phyloP scores from a whole-genome alignment of 2,797 vertebrate species.

The Danio kyathit region DNA sequence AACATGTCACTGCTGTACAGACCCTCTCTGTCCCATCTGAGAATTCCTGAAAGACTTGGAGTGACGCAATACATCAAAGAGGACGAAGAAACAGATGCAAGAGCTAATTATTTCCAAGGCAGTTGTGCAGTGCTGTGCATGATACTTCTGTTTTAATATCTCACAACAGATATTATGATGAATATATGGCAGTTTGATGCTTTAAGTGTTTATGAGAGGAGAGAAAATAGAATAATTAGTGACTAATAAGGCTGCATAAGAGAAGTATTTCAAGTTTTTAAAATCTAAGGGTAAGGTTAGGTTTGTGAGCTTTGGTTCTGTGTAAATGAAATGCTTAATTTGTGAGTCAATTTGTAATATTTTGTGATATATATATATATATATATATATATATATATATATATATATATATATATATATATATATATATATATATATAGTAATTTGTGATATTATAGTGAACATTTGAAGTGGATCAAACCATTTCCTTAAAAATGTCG shows the following conservation, averaged over 20 bases:
- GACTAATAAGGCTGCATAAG: neutral
- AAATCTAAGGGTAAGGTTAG: neutral
- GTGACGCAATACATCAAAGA: conserved; percentile 73
- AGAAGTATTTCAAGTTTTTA: neutral
- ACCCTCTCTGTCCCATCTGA: conserved; percentile 59
- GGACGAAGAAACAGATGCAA: conserved; percentile 59
- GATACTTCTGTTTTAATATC: conserved; percentile 3
- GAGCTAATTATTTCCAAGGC: conserved; percentile 66
- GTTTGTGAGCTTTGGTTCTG: neutral
- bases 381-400: too few relatives aligned
- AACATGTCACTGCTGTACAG: conserved; percentile 69
- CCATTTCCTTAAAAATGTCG: too few relatives aligned
- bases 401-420: too few relatives aligned
- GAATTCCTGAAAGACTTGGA: conserved; percentile 66
- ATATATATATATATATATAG: too few relatives aligned
- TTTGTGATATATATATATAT: too few relatives aligned
- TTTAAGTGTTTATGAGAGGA: neutral
- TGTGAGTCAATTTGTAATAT: too few relatives aligned
- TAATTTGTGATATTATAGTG: too few relatives aligned
- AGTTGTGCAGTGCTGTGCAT: conserved; percentile 52
- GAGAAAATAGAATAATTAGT: neutral
- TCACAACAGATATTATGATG: neutral
- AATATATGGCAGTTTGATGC: neutral
- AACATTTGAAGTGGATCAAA: too few relatives aligned
- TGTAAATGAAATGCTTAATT: neutral